A percentile compares a stretch with the other conserved stretches of the same genome.
Evolutionary conservation across 2,113 vertebrate genomes (phyloP).

Genomic region (Alosa alosa): DNA sequence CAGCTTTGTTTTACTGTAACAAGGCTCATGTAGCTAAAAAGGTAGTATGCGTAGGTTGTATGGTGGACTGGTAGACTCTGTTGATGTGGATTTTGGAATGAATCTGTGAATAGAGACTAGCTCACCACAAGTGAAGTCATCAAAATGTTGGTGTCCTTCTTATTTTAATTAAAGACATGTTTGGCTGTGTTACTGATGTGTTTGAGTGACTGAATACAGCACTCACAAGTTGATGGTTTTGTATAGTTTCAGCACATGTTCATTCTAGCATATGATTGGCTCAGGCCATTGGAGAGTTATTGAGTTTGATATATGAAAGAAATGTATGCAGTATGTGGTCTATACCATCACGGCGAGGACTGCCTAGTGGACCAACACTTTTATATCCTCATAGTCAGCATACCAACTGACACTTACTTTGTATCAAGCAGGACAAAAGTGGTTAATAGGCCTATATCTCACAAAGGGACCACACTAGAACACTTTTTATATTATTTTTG

Average conservation of each 20-base stretch:
- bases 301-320: not conserved
- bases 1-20: not conserved
- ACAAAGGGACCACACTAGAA: not conserved
- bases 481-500: not conserved
- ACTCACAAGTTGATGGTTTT: not conserved
- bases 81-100: not conserved
- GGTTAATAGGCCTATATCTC: not conserved
- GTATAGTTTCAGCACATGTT: not conserved
- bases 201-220: not conserved
- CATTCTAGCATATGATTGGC: not conserved
- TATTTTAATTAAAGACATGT: not conserved
- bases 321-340: not conserved
- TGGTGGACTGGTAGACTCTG: not conserved
- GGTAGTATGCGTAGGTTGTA: not conserved
- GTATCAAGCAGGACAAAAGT: not conserved
- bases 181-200: too few species aligned
- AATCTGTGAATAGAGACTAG: not conserved
- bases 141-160: not conserved
- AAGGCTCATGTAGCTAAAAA: not conserved
- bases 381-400: not conserved
- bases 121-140: not conserved
- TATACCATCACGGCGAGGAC: not conserved
- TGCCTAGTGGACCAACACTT: not conserved
- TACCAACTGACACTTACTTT: not conserved
- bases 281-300: not conserved